Evolutionary conservation across 2,113 vertebrate genomes (phyloP).

Genomic region (Oreochromis aureus): DNA sequence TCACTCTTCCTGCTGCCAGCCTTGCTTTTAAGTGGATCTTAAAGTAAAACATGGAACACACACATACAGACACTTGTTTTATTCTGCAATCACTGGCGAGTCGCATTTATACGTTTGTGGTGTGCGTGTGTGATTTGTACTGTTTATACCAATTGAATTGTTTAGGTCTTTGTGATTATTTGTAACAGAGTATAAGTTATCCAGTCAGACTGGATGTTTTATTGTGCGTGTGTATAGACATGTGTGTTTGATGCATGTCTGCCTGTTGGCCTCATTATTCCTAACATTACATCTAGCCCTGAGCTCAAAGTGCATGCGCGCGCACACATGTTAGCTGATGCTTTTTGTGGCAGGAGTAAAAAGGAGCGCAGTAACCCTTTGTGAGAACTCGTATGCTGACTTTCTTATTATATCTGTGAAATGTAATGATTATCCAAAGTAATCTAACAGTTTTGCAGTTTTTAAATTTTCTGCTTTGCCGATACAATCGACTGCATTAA

Average conservation of each 20-base stretch:
- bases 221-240: not conserved
- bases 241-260: slow-evolving; percentile 14
- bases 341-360: slow-evolving; percentile 19
- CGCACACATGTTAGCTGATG: slow-evolving; percentile 26
- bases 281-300: not conserved
- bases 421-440: not conserved
- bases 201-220: not conserved
- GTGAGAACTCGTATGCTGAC: not conserved
- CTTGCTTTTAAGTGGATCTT: slow-evolving; percentile 25
- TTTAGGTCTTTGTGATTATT: slow-evolving; percentile 35
- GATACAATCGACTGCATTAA: not conserved
- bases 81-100: not conserved
- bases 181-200: slow-evolving; percentile 7
- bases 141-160: not conserved
- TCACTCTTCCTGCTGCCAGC: slow-evolving; percentile 20
- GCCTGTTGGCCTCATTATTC: slow-evolving; percentile 18
- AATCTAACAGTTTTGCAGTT: not conserved
- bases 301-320: not conserved
- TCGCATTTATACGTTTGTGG: not conserved
- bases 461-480: not conserved
- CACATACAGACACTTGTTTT: not conserved
- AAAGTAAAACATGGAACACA: slow-evolving; percentile 9
- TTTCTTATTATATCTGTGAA: not conserved
- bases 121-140: not conserved
- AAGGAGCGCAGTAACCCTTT: slow-evolving; percentile 10